A percentile compares a stretch with the other conserved stretches of the same genome.
Evolutionary conservation across 1,140 invertebrate species (phyloP).

Genomic region (Nixonia krombeini): DNA sequence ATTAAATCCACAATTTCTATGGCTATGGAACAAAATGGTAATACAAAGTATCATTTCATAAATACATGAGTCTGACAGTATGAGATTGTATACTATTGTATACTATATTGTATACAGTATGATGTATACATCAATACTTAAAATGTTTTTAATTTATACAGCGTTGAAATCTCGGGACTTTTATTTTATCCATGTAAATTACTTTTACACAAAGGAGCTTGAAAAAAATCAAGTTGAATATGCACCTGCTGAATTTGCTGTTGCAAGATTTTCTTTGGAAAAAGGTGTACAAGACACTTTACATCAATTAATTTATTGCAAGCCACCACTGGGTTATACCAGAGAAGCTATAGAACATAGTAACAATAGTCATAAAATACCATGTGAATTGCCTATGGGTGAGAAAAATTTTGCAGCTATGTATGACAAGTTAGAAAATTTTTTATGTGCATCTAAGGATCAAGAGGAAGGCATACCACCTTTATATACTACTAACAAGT

Average conservation of each 20-base stretch:
- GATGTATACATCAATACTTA: too few relatives aligned
- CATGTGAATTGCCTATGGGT: slow-evolving; percentile 55
- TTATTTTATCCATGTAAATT: slow-evolving; percentile 69
- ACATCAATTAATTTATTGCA: slow-evolving; percentile 70
- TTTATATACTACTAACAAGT: slow-evolving; percentile 67
- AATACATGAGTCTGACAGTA: too few relatives aligned
- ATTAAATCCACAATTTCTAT: slow-evolving; percentile 25
- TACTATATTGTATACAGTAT: too few relatives aligned
- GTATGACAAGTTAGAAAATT: slow-evolving; percentile 61
- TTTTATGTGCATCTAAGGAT: slow-evolving; percentile 51
- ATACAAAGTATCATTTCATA: too few relatives aligned
- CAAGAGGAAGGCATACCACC: slow-evolving; percentile 58
- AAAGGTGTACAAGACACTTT: slow-evolving; percentile 71
- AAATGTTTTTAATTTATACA: too few relatives aligned
- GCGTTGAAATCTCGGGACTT: too few relatives aligned
- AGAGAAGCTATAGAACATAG: slow-evolving; percentile 67
- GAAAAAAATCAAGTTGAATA: slow-evolving; percentile 46
- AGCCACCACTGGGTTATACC: slow-evolving; percentile 71
- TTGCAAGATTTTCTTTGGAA: slow-evolving; percentile 68
- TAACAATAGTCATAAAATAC: slow-evolving; percentile 70
- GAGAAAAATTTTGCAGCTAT: slow-evolving; percentile 50
- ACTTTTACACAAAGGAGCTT: slow-evolving; percentile 53
- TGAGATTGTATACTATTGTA: too few relatives aligned
- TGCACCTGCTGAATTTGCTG: slow-evolving; percentile 64
- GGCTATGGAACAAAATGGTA: slow-evolving; percentile 29